Base-by-base conservation (phyloP, 1,140 invertebrate genomes). In the Pollicipes pollicipes region DNA sequence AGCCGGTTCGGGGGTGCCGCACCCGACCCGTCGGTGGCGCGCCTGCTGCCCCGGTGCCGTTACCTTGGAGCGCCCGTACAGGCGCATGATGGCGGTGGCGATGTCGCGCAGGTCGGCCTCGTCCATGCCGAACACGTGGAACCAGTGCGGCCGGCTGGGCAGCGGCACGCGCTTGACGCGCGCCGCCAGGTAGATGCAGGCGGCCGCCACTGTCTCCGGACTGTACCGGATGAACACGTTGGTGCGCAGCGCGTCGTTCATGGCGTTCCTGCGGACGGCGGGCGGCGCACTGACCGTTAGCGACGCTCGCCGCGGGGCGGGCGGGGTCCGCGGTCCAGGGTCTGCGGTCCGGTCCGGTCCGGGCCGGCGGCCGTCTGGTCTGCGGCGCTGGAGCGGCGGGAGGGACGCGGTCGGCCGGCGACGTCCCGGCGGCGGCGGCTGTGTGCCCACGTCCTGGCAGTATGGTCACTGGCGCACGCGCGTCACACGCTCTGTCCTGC, bases 211-310 rank as follows among this genome's bases (percentile, higher is more conserved):
- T 0, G 93, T 95, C 81, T 99, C 97, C 0, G 97, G 95, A 71
- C 90, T 87, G 79, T 95, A 96, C 70, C 94, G 86, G 76, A 99
- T 86, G 80, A 99, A 99, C 0, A 97, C 94, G 81, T 98, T 92
- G 0, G 95, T 97, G 37, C 95, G 82, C 29, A 99, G 82, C 21
- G 95, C 94, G 82, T 99, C 97, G 81, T 99, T 99, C 96, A 99
- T 98, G 79, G 98, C 99, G 80, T 98, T 98, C 87, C 87, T 88
- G 76, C 30, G 74, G 66, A 76, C 29, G 77, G 75, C 75, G 74
- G 77, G 72, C 74, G 73, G 17, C 30, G 8, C n/a, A n/a, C n/a
- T n/a, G n/a, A n/a, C n/a, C n/a, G n/a, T n/a, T n/a, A n/a, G n/a
- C n/a, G 45, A 24, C 10, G 45, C 13, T 58, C 45, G 24, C 45